These are phyloP conservation scores for Thera britannica DNA, from an alignment of 2,888 invertebrate genomes.

Conservation along the genomic window DNA sequence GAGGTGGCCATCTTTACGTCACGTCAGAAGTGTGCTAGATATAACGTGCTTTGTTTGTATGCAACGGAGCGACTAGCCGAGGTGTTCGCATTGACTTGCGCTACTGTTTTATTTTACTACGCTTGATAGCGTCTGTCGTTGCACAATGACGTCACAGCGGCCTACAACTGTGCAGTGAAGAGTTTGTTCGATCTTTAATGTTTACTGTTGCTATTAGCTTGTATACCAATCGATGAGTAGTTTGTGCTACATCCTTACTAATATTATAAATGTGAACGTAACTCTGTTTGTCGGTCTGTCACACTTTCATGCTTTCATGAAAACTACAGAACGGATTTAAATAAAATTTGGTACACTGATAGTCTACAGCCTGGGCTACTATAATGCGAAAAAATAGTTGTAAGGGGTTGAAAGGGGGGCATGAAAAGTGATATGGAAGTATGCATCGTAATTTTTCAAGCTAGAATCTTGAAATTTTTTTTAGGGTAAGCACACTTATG, in stretches of 20 bases:
- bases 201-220: constrained; percentile 21
- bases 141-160: constrained; percentile 52
- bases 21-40: not conserved
- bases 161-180: constrained; percentile 38
- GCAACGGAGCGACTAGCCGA: not conserved
- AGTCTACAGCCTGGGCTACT: no score
- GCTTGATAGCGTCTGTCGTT: constrained; percentile 43
- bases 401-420: no score
- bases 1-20: not conserved
- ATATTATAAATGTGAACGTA: not conserved
- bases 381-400: no score
- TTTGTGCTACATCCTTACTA: no score
- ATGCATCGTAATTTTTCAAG: no score
- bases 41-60: not conserved
- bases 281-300: no score
- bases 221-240: constrained; percentile 23
- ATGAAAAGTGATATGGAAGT: no score
- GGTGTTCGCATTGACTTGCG: constrained; percentile 2
- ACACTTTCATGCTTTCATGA: no score
- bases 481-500: no score
- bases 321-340: no score
- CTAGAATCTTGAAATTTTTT: no score
- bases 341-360: no score
- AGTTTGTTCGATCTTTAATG: constrained; percentile 34
- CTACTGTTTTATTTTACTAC: constrained; percentile 15